Evolutionary conservation across 1,140 invertebrate genomes (phyloP).

Genomic region (Cotesia glomerata): DNA sequence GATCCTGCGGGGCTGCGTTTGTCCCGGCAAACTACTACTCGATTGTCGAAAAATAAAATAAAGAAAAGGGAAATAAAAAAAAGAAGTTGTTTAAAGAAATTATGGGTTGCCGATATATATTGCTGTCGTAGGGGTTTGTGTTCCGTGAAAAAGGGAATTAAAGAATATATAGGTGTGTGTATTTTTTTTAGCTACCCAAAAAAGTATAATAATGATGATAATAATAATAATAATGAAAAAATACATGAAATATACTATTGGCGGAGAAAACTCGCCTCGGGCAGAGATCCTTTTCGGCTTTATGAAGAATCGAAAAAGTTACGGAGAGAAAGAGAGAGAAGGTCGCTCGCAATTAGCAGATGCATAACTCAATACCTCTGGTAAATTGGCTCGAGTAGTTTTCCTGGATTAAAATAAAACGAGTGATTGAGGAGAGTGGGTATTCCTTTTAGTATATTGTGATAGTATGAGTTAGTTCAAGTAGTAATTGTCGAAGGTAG

Average conservation of each 20-base stretch:
- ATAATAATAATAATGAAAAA: no score
- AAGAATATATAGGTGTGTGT: neutral
- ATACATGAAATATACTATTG: no score
- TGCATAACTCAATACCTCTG: constrained; percentile 36
- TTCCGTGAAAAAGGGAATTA: constrained; percentile 8
- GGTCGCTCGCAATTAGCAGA: constrained; percentile 31
- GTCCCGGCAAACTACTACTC: neutral
- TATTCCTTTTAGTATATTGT: no score
- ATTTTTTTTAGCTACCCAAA: neutral
- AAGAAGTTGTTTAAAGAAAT: neutral
- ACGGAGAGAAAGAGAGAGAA: neutral
- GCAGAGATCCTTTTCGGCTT: neutral
- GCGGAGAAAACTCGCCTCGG: neutral
- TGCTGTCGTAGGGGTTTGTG: neutral
- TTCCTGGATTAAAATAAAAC: constrained; percentile 10
- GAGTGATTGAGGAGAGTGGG: neutral
- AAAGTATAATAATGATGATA: neutral
- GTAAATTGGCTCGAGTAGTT: constrained; percentile 30
- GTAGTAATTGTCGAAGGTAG: no score
- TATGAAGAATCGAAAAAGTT: constrained; percentile 28
- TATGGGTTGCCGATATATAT: neutral
- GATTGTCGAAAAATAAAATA: neutral
- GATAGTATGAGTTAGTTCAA: no score
- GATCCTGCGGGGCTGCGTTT: neutral
- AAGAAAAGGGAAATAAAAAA: neutral